phyloP scores from a whole-genome alignment of 2,113 vertebrate species.

The Bos javanicus region DNA sequence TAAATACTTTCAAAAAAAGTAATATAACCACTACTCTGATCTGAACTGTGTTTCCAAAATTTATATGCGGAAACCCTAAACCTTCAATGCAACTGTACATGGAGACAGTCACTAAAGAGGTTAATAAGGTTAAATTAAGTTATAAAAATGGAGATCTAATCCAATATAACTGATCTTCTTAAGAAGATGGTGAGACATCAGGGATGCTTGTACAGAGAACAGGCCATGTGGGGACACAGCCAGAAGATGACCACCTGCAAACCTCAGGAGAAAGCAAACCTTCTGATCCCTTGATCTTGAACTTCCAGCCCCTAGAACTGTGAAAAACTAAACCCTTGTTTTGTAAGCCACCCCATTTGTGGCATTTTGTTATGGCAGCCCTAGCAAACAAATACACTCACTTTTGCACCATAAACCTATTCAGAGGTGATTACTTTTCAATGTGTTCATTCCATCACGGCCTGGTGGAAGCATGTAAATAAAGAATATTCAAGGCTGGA shows the following conservation, averaged over 20 bases:
- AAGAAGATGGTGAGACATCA: background rate
- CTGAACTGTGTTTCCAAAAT: background rate
- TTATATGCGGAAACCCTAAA: background rate
- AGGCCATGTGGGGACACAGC: background rate
- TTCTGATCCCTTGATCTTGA: background rate
- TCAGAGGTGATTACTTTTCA: background rate
- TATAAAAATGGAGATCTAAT: background rate
- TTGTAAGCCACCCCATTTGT: background rate
- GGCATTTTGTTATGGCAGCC: background rate
- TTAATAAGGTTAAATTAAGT: background rate
- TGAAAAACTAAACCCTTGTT: background rate
- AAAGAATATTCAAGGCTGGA: background rate
- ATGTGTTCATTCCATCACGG: background rate
- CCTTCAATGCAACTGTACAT: background rate
- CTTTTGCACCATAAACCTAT: background rate
- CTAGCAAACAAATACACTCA: background rate
- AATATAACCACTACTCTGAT: background rate
- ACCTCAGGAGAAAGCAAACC: background rate
- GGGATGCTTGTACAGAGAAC: background rate
- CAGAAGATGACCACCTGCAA: background rate
- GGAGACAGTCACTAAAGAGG: background rate
- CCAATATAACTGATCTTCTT: background rate
- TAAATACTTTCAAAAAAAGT: background rate
- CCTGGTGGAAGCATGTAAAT: fast-evolving
- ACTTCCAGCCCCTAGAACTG: background rate